Conservation (phyloP, 2,888 invertebrate species). For the Dromius quadrimaculatus region DNA sequence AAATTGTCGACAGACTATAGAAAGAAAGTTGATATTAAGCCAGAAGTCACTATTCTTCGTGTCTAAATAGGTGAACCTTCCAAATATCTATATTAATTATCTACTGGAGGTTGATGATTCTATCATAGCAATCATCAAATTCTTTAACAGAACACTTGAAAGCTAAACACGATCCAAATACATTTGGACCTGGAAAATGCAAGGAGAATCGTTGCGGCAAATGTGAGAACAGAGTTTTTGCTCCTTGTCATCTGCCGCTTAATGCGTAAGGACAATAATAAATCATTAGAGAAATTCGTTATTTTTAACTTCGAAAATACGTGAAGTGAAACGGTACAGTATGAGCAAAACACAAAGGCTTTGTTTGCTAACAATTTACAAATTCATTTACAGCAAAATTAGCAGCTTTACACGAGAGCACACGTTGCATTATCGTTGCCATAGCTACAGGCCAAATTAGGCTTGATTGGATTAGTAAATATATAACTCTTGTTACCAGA, state of each 20-base stretch:
- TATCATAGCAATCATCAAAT: no score
- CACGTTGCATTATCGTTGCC: slow-evolving; percentile 15
- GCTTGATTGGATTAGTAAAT: slow-evolving; percentile 43
- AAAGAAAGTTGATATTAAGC: no score
- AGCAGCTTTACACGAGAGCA: slow-evolving; percentile 25
- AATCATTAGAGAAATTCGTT: slow-evolving; percentile 18
- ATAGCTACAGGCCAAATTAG: slow-evolving; percentile 29
- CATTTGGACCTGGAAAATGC: slow-evolving; percentile 8
- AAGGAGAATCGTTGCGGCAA: slow-evolving; percentile 9
- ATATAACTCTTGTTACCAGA: slow-evolving; percentile 29
- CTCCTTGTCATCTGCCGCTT: neutral
- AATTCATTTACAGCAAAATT: slow-evolving; percentile 35
- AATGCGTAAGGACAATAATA: slow-evolving; percentile 4
- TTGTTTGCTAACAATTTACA: slow-evolving; percentile 34
- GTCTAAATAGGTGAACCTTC: no score
- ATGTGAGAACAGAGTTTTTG: slow-evolving; percentile 19
- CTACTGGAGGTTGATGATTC: no score
- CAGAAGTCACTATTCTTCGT: no score
- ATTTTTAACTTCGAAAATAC: slow-evolving; percentile 12
- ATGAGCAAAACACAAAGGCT: neutral
- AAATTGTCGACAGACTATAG: no score
- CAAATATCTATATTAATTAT: no score
- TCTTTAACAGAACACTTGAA: slow-evolving; percentile 11
- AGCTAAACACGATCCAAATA: neutral
- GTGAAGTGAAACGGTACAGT: neutral